These are phyloP conservation scores for Tetragonula clypearis DNA, from an alignment of 1,140 invertebrate genomes.

Conservation along the genomic window DNA sequence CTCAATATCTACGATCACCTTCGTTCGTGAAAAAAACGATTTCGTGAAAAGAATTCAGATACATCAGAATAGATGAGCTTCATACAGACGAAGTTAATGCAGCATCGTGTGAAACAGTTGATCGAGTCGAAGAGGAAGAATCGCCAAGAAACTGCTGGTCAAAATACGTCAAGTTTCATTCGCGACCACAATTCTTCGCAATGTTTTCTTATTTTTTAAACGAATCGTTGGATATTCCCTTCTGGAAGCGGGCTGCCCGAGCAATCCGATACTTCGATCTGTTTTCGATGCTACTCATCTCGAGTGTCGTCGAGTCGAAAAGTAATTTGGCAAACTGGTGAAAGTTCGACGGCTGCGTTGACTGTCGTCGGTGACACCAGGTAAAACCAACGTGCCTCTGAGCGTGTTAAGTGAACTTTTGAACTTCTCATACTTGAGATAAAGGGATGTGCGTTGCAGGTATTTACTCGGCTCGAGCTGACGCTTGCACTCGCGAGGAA, in stretches of 20 bases:
- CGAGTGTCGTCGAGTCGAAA: neutral
- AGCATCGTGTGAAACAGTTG: too few species aligned
- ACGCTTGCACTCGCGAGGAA: neutral
- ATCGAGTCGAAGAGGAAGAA: too few species aligned
- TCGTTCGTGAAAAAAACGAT: too few species aligned
- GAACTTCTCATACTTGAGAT: constrained; percentile 7
- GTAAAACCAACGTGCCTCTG: neutral
- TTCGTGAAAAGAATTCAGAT: too few species aligned
- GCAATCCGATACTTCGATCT: neutral
- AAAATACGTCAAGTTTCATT: too few species aligned
- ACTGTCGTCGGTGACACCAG: neutral
- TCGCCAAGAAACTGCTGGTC: too few species aligned
- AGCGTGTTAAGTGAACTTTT: constrained; percentile 5
- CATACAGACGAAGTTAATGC: too few species aligned
- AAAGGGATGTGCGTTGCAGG: neutral
- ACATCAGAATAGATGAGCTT: too few species aligned
- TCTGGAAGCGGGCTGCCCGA: neutral
- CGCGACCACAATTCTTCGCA: too few species aligned
- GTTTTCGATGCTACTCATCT: neutral
- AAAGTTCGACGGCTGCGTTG: neutral
- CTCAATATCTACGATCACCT: too few species aligned
- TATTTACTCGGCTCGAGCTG: neutral
- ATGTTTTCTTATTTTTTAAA: too few species aligned
- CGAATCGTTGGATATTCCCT: too few species aligned
- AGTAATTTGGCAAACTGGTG: neutral